A percentile compares a stretch with the other conserved stretches of the same genome.
phyloP scores from a whole-genome alignment of 2,888 invertebrate genomes.

The Sarcophaga variegata region DNA sequence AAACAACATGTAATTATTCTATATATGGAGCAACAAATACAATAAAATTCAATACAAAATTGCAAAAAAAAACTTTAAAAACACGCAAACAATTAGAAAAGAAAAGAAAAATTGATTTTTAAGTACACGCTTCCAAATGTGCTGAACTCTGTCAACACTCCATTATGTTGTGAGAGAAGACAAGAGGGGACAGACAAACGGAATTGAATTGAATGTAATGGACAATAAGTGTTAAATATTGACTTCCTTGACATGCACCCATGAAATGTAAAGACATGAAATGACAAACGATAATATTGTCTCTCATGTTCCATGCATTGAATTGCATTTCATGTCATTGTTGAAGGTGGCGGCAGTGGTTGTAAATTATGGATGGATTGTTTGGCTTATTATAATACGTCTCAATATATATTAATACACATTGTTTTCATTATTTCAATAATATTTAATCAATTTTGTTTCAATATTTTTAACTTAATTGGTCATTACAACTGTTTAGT shows the following conservation, averaged over 20 bases:
- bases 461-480: no score
- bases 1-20: background rate
- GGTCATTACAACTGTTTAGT: no score
- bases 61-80: background rate
- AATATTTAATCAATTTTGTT: no score
- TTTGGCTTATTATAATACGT: no score
- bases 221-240: slow-evolving; percentile 39
- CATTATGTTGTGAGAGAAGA: background rate
- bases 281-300: no score
- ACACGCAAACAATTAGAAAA: slow-evolving; percentile 41
- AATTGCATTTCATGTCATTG: no score
- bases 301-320: no score
- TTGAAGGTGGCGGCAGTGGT: no score
- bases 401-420: no score
- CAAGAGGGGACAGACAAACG: background rate
- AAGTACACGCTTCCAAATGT: slow-evolving; percentile 6
- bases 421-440: no score
- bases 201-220: background rate
- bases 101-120: slow-evolving; percentile 1
- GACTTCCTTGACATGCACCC: slow-evolving; percentile 38
- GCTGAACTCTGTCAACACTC: slow-evolving; percentile 23
- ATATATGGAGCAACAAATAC: background rate
- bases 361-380: no score
- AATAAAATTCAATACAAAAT: no score
- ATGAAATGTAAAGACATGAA: slow-evolving; percentile 2